Base-by-base conservation (phyloP, 2,888 invertebrate species). In the Polia nebulosa region DNA sequence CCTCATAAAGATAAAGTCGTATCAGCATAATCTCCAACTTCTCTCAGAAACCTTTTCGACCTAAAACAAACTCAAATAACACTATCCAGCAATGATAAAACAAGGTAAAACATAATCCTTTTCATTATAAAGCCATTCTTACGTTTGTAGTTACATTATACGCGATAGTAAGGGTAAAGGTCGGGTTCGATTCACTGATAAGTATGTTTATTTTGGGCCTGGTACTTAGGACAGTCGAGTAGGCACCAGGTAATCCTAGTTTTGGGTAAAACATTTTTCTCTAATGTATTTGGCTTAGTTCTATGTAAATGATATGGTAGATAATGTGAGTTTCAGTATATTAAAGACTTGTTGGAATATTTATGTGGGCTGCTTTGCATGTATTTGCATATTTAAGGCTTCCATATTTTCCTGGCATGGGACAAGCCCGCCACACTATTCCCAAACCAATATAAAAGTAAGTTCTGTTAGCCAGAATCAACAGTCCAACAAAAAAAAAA, bases 121-220 rank as follows among this genome's bases (percentile, higher is more conserved):
- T 81, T 77, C 71, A 81, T 77, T 77, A 77, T 70, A 70, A 81
- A 81, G 78, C 61, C 25, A 22, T 76, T 63, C 41, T 76, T 76
- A 60, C 76, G 61, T 80, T 76, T 76, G 77, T 76, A 62, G 77
- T 77, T 62, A 59, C 72, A 64, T 77, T 64, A 81, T 76, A 62
- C 45, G 45, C 61, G 52, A 78, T 81, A 78, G 65, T 59, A 27
- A 47, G 44, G 71, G 60, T 64, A 57, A 53, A 59, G 72, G 72
- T 75, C 53, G 75, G 75, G 77, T 84, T 75, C 64, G 66, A 76
- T 80, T 64, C 56, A 9, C 65, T 72, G 84, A 85, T 86, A 84
- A 86, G 82, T 74, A 76, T 82, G 79, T 86, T 86, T 86, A 83
- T 84, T 74, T 80, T 86, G 72, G 68, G 57, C 64, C 66, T 44